Base-by-base conservation (phyloP, 2,113 vertebrate genomes). In the Spea multiplicata region DNA sequence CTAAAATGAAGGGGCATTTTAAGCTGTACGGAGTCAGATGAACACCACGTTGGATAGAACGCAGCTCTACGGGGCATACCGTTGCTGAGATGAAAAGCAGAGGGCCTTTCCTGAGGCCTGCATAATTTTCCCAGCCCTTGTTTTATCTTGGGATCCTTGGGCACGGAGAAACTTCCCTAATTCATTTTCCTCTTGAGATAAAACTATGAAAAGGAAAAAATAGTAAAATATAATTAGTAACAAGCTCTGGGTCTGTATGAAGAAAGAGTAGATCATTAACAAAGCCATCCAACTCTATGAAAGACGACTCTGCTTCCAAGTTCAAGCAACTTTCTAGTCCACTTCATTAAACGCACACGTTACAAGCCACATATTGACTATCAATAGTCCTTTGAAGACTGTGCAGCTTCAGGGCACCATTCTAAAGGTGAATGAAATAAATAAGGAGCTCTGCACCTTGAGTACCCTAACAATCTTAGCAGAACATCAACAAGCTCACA, bases 111-210 rank as follows among this genome's bases (percentile, higher is more conserved):
- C 97, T 0, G 96, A 95, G 5, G 97, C 97, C 88, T 99, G 96
- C 97, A 99, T 99, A 91, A 99, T 98, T 88, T 99, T 98, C 78
- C 97, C 97, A 9, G 97, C 97, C 84, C 95, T 89, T 44, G 94
- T 96, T 92, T 96, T 97, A 86, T 99, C 95, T 87, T 98, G 96
- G 77, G 95, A 95, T 74, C 96, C 96, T 87, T 98, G 96, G 3
- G 93, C 92, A 83, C 97, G 95, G 83, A 99, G 94, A 89, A 99
- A 99, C 65, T 95, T 95, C 3, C 97, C 97, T 90, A 99, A 82
- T 87, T 98, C 97, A 47, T 96, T 98, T 92, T 99, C 97, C 86
- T 98, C 97, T 86, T 98, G 96, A 80, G 97, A 99, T 62, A 99
- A 87, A 88, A 94, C 97, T 99, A 88, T 75, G 73, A 2, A 71